These are phyloP conservation scores for Ctenochaetus hawaiiensis DNA, from an alignment of 2,797 vertebrate species.

Conservation along the genomic window DNA sequence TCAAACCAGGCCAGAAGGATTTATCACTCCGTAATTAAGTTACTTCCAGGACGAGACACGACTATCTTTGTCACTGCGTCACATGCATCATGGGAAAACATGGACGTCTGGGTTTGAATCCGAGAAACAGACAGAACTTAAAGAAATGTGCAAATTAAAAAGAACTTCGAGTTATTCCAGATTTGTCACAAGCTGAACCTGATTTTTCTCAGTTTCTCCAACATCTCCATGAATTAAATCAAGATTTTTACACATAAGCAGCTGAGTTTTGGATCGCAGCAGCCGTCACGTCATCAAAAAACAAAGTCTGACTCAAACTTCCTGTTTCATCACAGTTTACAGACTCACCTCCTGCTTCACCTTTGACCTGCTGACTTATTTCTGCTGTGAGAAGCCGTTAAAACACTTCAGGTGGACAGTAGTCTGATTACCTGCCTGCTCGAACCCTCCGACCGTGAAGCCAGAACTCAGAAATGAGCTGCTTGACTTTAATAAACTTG, in stretches of 20 bases:
- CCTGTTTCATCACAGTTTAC: not conserved
- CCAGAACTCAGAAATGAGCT: not conserved
- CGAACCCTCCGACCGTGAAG: too few relatives aligned
- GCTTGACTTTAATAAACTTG: too few relatives aligned
- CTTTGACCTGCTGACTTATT: not conserved
- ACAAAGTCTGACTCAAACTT: too few relatives aligned
- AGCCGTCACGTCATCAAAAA: too few relatives aligned
- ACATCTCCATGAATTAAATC: too few relatives aligned
- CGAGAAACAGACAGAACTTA: too few relatives aligned
- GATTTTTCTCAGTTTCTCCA: too few relatives aligned
- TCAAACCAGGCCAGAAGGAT: conserved; percentile 39
- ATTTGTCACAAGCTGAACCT: too few relatives aligned
- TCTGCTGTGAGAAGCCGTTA: not conserved
- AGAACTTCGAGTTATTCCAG: too few relatives aligned
- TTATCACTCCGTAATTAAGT: conserved; percentile 66
- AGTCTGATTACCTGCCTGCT: not conserved
- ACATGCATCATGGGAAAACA: conserved; percentile 48
- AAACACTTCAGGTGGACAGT: not conserved
- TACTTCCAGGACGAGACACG: conserved; percentile 43
- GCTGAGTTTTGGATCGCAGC: too few relatives aligned
- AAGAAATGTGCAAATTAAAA: too few relatives aligned
- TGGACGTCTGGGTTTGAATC: conserved; percentile 16
- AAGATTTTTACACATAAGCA: too few relatives aligned
- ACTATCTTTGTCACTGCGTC: conserved; percentile 56
- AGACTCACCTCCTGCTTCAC: conserved; percentile 2